A percentile compares a stretch with the other conserved stretches of the same genome.
Evolutionary conservation across 2,797 vertebrate genomes (phyloP).

Genomic region (Mormyrus hasselquistii): DNA sequence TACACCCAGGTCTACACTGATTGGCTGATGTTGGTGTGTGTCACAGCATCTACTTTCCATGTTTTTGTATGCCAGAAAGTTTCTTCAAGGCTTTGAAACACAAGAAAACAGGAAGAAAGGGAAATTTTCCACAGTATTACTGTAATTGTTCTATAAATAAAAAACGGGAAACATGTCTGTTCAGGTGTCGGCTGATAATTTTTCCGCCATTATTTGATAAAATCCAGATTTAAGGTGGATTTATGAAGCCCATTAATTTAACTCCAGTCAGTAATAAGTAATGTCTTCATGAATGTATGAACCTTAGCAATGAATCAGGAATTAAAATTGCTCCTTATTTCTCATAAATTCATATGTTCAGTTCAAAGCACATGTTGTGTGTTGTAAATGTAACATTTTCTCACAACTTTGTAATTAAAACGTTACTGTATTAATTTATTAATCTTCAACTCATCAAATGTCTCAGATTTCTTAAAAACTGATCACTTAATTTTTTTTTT

Average conservation of each 20-base stretch:
- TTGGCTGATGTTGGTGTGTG: constrained; percentile 57
- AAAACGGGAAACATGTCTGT: neutral
- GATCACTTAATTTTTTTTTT: neutral
- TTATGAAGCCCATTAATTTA: neutral
- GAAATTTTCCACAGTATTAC: constrained; percentile 39
- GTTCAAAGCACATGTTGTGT: neutral
- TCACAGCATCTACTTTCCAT: constrained; percentile 30
- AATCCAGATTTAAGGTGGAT: neutral
- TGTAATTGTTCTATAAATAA: neutral
- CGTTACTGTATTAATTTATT: neutral
- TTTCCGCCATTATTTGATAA: neutral
- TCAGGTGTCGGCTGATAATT: constrained; percentile 8
- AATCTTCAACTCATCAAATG: neutral
- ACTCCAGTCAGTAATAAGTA: neutral
- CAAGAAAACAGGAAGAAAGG: constrained; percentile 33
- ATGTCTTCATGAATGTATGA: neutral
- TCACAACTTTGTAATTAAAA: neutral
- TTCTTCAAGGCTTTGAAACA: constrained; percentile 39
- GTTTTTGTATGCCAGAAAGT: constrained; percentile 32
- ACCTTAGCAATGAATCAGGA: neutral
- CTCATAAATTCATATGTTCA: neutral
- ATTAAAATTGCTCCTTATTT: neutral
- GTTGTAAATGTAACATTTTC: neutral
- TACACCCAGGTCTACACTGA: constrained; percentile 52
- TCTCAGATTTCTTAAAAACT: neutral